Conservation (phyloP, 2,888 invertebrate genomes). For the Gymnocheta viridis region DNA sequence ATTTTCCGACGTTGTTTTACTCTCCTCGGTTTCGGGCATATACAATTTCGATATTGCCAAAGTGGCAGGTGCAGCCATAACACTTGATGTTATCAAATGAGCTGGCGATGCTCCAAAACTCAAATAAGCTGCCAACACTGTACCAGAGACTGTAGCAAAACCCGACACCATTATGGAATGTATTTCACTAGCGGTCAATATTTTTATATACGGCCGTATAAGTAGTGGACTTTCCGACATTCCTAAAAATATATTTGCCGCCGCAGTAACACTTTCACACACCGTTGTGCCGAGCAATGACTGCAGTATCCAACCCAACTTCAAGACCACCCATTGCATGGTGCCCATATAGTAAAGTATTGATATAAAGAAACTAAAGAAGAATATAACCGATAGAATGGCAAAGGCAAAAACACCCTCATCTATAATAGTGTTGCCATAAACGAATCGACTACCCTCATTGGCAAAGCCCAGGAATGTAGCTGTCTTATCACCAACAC, state of each 20-base stretch:
- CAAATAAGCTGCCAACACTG: conserved; percentile 96
- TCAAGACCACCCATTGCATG: conserved; percentile 92
- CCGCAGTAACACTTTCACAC: conserved; percentile 95
- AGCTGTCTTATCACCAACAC: conserved; percentile 86
- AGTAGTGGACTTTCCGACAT: conserved; percentile 95
- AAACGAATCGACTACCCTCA: conserved; percentile 92
- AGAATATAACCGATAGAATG: conserved; percentile 95
- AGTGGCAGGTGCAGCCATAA: conserved; percentile 98
- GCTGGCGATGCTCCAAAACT: conserved; percentile 93
- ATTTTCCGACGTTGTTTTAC: conserved; percentile 89
- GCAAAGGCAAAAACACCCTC: conserved; percentile 91
- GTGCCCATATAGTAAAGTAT: conserved; percentile 94
- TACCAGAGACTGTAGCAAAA: conserved; percentile 97
- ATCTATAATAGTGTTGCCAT: conserved; percentile 86
- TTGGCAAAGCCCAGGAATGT: conserved; percentile 90
- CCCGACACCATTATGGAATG: conserved; percentile 97
- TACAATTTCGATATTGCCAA: conserved; percentile 94
- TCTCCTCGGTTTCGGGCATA: conserved; percentile 94
- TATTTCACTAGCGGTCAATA: conserved; percentile 93
- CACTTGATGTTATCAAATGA: conserved; percentile 94
- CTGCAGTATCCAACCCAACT: conserved; percentile 90
- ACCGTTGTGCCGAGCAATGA: conserved; percentile 92
- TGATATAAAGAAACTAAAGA: conserved; percentile 95
- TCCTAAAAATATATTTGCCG: conserved; percentile 97
- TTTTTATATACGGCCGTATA: conserved; percentile 92